Evolutionary conservation across 2,888 invertebrate genomes (phyloP).

Genomic region (Labia minor): DNA sequence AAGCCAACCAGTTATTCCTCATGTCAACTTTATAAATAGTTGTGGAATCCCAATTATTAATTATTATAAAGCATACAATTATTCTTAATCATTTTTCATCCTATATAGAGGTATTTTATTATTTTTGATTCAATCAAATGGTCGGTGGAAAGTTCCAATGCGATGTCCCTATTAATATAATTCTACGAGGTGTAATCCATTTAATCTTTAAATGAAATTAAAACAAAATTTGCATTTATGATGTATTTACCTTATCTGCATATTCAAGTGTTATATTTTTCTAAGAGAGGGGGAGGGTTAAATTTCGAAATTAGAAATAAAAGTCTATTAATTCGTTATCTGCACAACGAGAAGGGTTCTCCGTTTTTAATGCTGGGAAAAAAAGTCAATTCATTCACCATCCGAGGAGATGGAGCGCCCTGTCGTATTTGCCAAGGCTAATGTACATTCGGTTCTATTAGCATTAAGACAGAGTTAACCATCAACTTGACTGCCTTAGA

Average conservation of each 20-base stretch:
- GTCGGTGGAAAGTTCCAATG: too few species aligned
- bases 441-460: slow-evolving; percentile 4
- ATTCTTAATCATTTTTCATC: neutral
- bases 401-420: neutral
- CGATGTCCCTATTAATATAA: too few species aligned
- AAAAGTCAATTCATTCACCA: slow-evolving; percentile 2
- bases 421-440: slow-evolving; percentile 8
- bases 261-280: too few species aligned
- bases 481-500: slow-evolving; percentile 7
- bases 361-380: neutral
- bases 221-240: too few species aligned
- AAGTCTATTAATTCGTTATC: neutral
- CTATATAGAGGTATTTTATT: neutral
- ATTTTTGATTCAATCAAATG: too few species aligned
- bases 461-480: slow-evolving; percentile 13
- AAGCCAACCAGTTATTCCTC: slow-evolving; percentile 8
- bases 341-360: too few species aligned
- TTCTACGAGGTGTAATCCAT: too few species aligned
- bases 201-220: too few species aligned
- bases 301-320: neutral
- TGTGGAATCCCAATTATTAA: slow-evolving; percentile 13
- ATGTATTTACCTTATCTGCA: too few species aligned
- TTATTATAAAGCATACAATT: neutral
- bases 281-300: neutral
- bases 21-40: slow-evolving; percentile 7